Evolutionary conservation across 2,113 vertebrate genomes (phyloP).

Genomic region (Brachyhypopomus occidentalis): DNA sequence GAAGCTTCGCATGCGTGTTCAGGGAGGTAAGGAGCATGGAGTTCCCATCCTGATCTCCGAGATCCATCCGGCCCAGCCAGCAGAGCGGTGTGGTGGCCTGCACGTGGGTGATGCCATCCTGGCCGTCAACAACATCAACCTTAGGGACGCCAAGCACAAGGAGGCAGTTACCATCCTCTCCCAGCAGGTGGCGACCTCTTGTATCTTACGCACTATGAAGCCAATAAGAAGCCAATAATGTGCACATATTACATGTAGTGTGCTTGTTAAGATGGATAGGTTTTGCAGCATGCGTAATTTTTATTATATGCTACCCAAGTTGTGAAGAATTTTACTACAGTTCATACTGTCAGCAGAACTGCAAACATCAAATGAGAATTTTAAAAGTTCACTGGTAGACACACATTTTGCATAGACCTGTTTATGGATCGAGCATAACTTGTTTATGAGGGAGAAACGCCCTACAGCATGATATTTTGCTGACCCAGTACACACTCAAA

Average conservation of each 20-base stretch:
- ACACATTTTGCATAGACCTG: too few species aligned
- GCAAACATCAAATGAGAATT: too few species aligned
- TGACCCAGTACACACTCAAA: background rate
- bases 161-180: slow-evolving; percentile 98
- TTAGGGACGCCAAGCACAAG: slow-evolving; percentile 97
- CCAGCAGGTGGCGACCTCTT: slow-evolving; percentile 82
- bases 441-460: background rate
- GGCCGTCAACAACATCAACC: slow-evolving; percentile 94
- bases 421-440: background rate
- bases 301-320: too few species aligned
- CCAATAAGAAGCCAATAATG: too few species aligned
- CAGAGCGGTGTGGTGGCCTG: slow-evolving; percentile 91
- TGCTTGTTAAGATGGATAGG: too few species aligned
- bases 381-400: too few species aligned
- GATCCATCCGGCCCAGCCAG: slow-evolving; percentile 93
- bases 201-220: background rate
- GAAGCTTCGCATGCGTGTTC: background rate
- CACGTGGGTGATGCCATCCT: slow-evolving; percentile 96
- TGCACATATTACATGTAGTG: too few species aligned
- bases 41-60: slow-evolving; percentile 98
- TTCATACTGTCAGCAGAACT: too few species aligned
- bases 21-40: slow-evolving; percentile 98
- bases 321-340: too few species aligned
- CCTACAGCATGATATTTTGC: background rate
- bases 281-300: too few species aligned